Evolutionary conservation across 30 jellyfish, hydroid and myxozoan species (phyloP).

Genomic region (Aurelia aurita complex sp. Pacific): DNA sequence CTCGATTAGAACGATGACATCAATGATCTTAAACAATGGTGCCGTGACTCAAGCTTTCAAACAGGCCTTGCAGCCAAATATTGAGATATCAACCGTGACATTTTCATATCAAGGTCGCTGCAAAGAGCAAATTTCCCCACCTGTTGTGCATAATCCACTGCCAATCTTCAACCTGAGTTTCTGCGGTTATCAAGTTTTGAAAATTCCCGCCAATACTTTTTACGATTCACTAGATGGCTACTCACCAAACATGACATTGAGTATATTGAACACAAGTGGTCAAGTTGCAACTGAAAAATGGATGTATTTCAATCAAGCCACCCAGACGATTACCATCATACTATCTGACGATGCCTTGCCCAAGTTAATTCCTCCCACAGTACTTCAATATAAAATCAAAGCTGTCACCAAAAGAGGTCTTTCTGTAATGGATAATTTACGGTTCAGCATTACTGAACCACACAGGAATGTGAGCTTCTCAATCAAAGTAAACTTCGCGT

Average conservation of each 20-base stretch:
- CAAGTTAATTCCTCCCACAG: slow-evolving; percentile 11
- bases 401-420: slow-evolving; percentile 88
- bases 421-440: slow-evolving; percentile 42
- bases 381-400: slow-evolving; percentile 33
- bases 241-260: slow-evolving; percentile 58
- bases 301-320: slow-evolving; percentile 52
- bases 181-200: slow-evolving; percentile 60
- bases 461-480: slow-evolving; percentile 62
- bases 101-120: slow-evolving; percentile 59
- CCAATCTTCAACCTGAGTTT: slow-evolving; percentile 44
- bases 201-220: slow-evolving; percentile 81
- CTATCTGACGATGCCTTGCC: slow-evolving; percentile 23
- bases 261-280: slow-evolving; percentile 31
- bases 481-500: slow-evolving; percentile 21
- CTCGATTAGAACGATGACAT: slow-evolving; percentile 6
- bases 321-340: slow-evolving; percentile 45
- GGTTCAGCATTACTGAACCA: slow-evolving; percentile 27
- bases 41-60: slow-evolving; percentile 41
- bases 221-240: slow-evolving; percentile 82
- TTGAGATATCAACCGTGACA: slow-evolving; percentile 23
- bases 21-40: slow-evolving; percentile 4
- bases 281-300: slow-evolving; percentile 32
- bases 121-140: slow-evolving; percentile 56
- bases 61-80: slow-evolving; percentile 38
- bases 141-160: slow-evolving; percentile 73